These are phyloP conservation scores for Rhodophaea formosa DNA, from an alignment of 2,888 invertebrate genomes.

Conservation along the genomic window DNA sequence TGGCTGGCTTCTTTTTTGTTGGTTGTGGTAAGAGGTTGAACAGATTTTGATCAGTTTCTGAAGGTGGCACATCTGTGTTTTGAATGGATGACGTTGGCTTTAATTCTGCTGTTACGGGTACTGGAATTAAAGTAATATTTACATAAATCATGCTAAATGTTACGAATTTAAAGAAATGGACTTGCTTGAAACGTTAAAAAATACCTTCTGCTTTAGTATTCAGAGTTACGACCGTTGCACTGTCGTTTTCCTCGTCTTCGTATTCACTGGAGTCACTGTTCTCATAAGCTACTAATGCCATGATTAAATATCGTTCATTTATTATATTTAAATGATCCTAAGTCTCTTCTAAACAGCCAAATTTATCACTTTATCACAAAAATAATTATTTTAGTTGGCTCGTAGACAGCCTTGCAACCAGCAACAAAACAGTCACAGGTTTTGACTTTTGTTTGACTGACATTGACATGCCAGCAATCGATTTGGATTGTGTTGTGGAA, in stretches of 20 bases:
- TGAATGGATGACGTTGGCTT: slow-evolving; percentile 27
- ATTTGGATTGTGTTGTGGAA: too few species aligned
- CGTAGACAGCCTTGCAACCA: too few species aligned
- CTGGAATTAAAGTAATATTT: neutral
- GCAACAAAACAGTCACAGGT: too few species aligned
- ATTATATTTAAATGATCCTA: too few species aligned
- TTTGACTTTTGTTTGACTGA: too few species aligned
- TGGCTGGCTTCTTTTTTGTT: slow-evolving; percentile 44
- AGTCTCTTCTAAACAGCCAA: too few species aligned
- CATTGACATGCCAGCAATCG: too few species aligned
- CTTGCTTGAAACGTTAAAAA: neutral
- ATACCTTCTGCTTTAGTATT: slow-evolving; percentile 42
- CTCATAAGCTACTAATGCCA: slow-evolving; percentile 85
- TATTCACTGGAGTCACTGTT: slow-evolving; percentile 75
- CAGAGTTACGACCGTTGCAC: slow-evolving; percentile 38
- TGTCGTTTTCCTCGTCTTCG: slow-evolving; percentile 52
- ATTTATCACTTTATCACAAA: too few species aligned
- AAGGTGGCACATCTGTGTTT: slow-evolving; percentile 19
- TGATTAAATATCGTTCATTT: slow-evolving; percentile 32
- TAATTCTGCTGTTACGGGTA: slow-evolving; percentile 5
- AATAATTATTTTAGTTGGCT: too few species aligned
- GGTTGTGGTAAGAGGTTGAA: slow-evolving; percentile 78
- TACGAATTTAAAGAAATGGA: too few species aligned
- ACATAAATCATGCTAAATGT: too few species aligned
- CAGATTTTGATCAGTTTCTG: slow-evolving; percentile 37